Percentiles rank a stretch among this genome's conserved stretches.
Evolutionary conservation across 1,140 invertebrate species (phyloP).

Genomic region (Agrypnia vestita): DNA sequence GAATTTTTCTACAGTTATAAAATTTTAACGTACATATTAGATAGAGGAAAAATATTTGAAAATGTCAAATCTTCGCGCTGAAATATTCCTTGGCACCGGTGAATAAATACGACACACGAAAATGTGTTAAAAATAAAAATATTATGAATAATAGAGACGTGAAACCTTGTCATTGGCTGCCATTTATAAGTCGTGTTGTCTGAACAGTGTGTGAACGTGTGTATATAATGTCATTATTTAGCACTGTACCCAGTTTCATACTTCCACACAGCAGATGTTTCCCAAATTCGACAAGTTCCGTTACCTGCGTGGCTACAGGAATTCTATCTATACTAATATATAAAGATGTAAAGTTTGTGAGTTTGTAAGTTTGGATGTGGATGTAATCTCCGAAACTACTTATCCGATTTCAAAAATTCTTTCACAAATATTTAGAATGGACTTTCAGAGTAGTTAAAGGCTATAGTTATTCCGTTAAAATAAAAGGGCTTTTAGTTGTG

Average conservation of each 20-base stretch:
- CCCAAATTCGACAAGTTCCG: constrained; percentile 22
- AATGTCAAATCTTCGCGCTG: not conserved
- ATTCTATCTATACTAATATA: too few species aligned
- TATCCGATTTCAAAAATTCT: too few species aligned
- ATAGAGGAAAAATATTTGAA: not conserved
- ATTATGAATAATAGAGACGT: constrained; percentile 54
- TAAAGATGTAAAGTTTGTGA: too few species aligned
- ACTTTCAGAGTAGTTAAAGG: too few species aligned
- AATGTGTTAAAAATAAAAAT: constrained; percentile 53
- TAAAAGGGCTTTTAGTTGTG: too few species aligned
- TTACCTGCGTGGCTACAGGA: not conserved
- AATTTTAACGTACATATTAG: too few species aligned
- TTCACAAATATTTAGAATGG: too few species aligned
- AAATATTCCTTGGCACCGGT: not conserved
- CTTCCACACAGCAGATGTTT: constrained; percentile 42
- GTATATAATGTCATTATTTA: constrained; percentile 45
- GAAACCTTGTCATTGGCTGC: constrained; percentile 27
- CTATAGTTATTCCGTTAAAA: too few species aligned
- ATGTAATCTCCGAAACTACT: too few species aligned
- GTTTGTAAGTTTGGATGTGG: too few species aligned
- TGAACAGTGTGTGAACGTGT: constrained; percentile 39
- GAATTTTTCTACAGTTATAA: too few species aligned
- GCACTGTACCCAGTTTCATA: constrained; percentile 30
- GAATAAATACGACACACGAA: constrained; percentile 45
- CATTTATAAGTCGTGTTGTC: constrained; percentile 27